Conservation (phyloP, 1,140 invertebrate species). For the Cyclargus thomasi region DNA sequence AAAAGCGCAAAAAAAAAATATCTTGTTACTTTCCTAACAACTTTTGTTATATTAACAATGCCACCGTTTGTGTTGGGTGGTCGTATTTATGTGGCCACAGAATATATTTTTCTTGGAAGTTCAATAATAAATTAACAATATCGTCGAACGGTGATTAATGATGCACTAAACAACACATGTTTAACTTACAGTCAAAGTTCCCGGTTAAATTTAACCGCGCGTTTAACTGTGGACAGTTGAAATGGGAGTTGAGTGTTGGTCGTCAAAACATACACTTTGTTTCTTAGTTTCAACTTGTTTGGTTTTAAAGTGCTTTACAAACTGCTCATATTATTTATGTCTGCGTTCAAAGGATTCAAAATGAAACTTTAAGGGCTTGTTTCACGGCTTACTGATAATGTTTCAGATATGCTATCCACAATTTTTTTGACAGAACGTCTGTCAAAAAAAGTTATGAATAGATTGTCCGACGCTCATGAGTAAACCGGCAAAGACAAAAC, state of each 20-base stretch:
- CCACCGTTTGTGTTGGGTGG: background rate
- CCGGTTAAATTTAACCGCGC: constrained; percentile 21
- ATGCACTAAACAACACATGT: constrained; percentile 19
- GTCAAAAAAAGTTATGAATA: too few species aligned
- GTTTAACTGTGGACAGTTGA: constrained; percentile 13
- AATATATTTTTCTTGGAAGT: constrained; percentile 14
- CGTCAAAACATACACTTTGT: constrained; percentile 7
- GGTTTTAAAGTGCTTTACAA: background rate
- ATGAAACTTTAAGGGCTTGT: too few species aligned
- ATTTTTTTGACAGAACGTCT: too few species aligned
- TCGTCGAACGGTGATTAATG: constrained; percentile 21
- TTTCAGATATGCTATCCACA: too few species aligned
- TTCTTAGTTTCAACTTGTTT: constrained; percentile 1
- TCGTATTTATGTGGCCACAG: constrained; percentile 4
- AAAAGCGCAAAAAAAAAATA: too few species aligned
- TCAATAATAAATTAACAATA: constrained; percentile 18
- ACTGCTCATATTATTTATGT: background rate
- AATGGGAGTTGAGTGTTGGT: constrained; percentile 13
- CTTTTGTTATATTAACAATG: too few species aligned
- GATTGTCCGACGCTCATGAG: too few species aligned
- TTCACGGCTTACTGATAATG: too few species aligned
- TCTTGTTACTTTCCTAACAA: background rate
- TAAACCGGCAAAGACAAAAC: too few species aligned
- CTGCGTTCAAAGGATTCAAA: background rate
- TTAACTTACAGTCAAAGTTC: constrained; percentile 20